Percentiles rank a stretch among this genome's conserved stretches.
phyloP scores from a whole-genome alignment of 2,888 invertebrate species.

The Hololepta plana region DNA sequence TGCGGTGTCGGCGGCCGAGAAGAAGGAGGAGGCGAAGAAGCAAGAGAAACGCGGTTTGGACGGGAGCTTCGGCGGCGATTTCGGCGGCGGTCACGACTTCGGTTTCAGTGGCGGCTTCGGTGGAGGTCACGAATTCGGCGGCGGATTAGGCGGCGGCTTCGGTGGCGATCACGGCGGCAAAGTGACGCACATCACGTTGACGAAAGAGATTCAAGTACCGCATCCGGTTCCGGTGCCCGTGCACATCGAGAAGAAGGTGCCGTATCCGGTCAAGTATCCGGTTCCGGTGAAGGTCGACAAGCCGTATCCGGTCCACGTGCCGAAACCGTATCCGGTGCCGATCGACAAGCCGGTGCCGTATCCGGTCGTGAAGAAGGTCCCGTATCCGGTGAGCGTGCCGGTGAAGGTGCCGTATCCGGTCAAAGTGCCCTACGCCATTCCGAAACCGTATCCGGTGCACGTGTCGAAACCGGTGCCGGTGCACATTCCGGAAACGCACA shows the following conservation, averaged over 20 bases:
- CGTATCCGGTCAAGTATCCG: slow-evolving; percentile 7
- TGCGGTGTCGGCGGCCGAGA: too few species aligned
- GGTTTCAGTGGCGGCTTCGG: slow-evolving; percentile 5
- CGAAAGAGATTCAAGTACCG: slow-evolving; percentile 7
- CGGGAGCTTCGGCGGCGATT: slow-evolving; percentile 6
- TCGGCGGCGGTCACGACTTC: slow-evolving; percentile 5
- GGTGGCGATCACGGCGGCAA: slow-evolving; percentile 8
- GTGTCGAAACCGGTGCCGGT: slow-evolving; percentile 8
- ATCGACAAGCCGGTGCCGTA: slow-evolving; percentile 7
- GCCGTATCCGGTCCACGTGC: slow-evolving; percentile 7
- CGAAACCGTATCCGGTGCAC: slow-evolving; percentile 8
- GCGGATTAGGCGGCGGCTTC: slow-evolving; percentile 5
- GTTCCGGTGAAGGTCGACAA: slow-evolving; percentile 7
- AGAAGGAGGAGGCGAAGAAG: slow-evolving; percentile 8
- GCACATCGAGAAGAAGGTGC: slow-evolving; percentile 7
- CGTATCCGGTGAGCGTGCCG: slow-evolving; percentile 4
- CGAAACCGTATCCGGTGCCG: slow-evolving; percentile 6
- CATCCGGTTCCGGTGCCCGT: slow-evolving; percentile 6
- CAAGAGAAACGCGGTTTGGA: slow-evolving; percentile 8
- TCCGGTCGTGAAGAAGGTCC: slow-evolving; percentile 7
- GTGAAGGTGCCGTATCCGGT: slow-evolving; percentile 8
- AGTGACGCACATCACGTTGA: slow-evolving; percentile 8
- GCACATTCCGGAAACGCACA: slow-evolving; percentile 7
- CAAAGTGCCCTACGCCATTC: slow-evolving; percentile 7
- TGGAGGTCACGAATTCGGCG: too few species aligned